A percentile compares a stretch with the other conserved stretches of the same genome.
phyloP scores from a whole-genome alignment of 2,888 invertebrate species.

The Lymantria dispar region DNA sequence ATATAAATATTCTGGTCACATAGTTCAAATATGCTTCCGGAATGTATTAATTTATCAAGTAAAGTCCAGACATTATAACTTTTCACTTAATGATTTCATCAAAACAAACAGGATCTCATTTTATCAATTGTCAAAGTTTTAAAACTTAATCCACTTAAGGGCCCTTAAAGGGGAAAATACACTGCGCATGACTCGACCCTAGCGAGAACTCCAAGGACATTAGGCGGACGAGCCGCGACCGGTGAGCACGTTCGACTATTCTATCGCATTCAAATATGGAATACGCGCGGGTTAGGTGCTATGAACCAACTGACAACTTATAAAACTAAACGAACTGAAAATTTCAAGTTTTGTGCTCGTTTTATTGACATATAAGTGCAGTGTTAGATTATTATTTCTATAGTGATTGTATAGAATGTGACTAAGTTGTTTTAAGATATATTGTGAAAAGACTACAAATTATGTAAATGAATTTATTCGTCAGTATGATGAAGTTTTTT shows the following conservation, averaged over 20 bases:
- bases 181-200: conserved; percentile 75
- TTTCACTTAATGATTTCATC: conserved; percentile 67
- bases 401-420: conserved; percentile 42
- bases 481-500: conserved; percentile 65
- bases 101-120: conserved; percentile 68
- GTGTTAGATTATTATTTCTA: conserved; percentile 8
- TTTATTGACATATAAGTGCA: not conserved
- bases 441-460: conserved; percentile 23
- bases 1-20: conserved; percentile 19
- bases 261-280: conserved; percentile 50
- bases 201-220: conserved; percentile 76
- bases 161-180: conserved; percentile 65
- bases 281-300: conserved; percentile 59
- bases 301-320: conserved; percentile 45
- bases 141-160: conserved; percentile 80
- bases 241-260: conserved; percentile 45
- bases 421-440: conserved; percentile 34
- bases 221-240: conserved; percentile 50
- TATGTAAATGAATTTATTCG: conserved; percentile 43
- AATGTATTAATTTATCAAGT: conserved; percentile 32
- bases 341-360: conserved; percentile 27
- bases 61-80: conserved; percentile 53
- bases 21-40: conserved; percentile 8
- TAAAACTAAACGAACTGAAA: conserved; percentile 19
- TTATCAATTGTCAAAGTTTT: conserved; percentile 78